These are phyloP conservation scores for Cyclura pinguis DNA, from an alignment of 2,797 vertebrate genomes.

Conservation along the genomic window DNA sequence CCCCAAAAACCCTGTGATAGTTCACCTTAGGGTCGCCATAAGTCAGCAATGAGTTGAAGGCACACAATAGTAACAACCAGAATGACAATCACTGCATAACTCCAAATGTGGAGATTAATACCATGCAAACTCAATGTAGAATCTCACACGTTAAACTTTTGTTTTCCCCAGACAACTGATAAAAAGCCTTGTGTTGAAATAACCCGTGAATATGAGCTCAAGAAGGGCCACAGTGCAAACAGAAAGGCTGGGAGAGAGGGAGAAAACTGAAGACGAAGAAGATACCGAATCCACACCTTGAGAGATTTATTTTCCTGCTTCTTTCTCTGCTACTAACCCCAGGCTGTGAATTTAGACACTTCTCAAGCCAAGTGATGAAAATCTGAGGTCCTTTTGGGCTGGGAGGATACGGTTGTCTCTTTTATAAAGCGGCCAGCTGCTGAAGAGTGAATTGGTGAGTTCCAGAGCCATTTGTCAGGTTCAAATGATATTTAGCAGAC, in stretches of 20 bases:
- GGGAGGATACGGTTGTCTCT: not conserved
- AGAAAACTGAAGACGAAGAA: not conserved
- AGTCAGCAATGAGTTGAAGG: too few species aligned
- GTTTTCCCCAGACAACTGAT: too few species aligned
- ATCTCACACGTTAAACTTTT: too few species aligned
- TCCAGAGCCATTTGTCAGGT: not conserved
- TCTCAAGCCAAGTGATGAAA: slow-evolving; percentile 12
- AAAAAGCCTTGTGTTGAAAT: not conserved
- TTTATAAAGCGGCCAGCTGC: not conserved
- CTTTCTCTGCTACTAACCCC: not conserved
- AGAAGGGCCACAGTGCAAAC: too few species aligned
- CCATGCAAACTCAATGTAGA: too few species aligned
- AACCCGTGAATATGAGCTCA: not conserved
- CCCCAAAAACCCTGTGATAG: too few species aligned
- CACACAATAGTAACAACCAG: too few species aligned
- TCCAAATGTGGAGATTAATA: too few species aligned
- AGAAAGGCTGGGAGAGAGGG: not conserved
- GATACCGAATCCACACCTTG: not conserved
- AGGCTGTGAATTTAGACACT: slow-evolving; percentile 27
- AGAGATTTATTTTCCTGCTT: slow-evolving; percentile 1
- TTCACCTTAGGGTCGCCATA: too few species aligned
- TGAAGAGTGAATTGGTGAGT: not conserved
- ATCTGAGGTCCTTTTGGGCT: not conserved
- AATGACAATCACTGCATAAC: too few species aligned
- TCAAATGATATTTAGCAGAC: not conserved